Conservation (phyloP, 2,113 vertebrate species). For the Neomonachus schauinslandi region DNA sequence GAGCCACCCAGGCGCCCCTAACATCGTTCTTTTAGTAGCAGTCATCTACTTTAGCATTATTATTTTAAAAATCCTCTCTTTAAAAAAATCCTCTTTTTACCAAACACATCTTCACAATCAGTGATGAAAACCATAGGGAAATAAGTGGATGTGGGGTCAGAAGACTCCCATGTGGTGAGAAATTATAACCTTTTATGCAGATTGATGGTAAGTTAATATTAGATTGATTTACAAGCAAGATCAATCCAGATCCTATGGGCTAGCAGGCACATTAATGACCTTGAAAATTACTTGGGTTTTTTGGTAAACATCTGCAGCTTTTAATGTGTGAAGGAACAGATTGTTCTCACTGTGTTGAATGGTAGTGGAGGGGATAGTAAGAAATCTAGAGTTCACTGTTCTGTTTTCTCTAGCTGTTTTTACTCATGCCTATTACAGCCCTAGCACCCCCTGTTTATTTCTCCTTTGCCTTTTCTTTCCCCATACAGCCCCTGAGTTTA, state of each 20-base stretch:
- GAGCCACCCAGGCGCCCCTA: neutral
- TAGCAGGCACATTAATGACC: neutral
- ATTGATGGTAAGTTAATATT: neutral
- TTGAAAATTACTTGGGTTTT: neutral
- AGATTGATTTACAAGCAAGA: neutral
- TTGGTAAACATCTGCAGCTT: neutral
- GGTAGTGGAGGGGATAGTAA: neutral
- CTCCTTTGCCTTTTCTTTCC: neutral
- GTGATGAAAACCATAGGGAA: neutral
- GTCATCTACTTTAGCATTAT: neutral
- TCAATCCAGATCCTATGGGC: neutral
- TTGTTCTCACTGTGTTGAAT: neutral
- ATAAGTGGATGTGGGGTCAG: neutral
- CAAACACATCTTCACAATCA: neutral
- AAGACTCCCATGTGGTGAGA: neutral
- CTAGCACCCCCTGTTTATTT: neutral
- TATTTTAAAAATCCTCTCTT: neutral
- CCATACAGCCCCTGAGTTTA: neutral
- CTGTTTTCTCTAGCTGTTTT: neutral
- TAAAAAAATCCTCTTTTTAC: neutral
- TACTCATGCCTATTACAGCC: neutral
- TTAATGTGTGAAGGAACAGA: neutral
- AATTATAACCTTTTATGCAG: neutral
- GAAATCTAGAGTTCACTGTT: neutral
- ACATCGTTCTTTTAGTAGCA: neutral